Base-by-base conservation (phyloP, 2,888 invertebrate species). In the Lepidocyrtinus sp. region DNA sequence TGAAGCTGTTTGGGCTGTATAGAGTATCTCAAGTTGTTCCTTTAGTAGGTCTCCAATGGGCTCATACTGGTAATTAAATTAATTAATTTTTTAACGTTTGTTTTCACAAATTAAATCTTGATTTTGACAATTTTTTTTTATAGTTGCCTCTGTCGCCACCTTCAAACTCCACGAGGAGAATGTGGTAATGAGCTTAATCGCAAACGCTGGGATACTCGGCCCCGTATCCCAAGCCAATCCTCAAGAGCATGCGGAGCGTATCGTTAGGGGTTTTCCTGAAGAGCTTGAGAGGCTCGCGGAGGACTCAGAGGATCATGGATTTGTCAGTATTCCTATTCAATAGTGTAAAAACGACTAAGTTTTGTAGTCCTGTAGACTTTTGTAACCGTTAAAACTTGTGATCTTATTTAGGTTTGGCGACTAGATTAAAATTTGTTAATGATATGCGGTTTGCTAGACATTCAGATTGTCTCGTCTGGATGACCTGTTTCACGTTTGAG, bases 251-350 rank as follows among this genome's bases (percentile, higher is more conserved):
- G 27, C 61, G 12, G 79, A 79, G 3, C 25, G 79, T 26, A 74
- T 79, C 17, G 71, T 79, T 21, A 61, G 72, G 22, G 67, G 73
- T 25, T 27, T 84, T n/a, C 78, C 77, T 19, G 75, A 74, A 25
- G 78, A 84, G 64, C 68, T 84, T 50, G 84, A 82, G 17, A 77
- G 69, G 21, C 69, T 84, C 1, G 65, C 77, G 15, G 77, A 82
- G 19, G 82, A 82, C 25, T 65, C 59, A 5, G 74, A 78, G 45
- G 84, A 84, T 62, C 77, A 84, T 67, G 82, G 84, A 15, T 84
- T 84, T 70, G 75, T 82, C 50, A 82, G 82, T 63, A 84, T 84
- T 78, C 82, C 84, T 25, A 84, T 82, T 3, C 70, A 72, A 7
- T 81, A 65, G 64, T n/a, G n/a, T n/a, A 55, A 67, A 36, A 55